A percentile compares a stretch with the other conserved stretches of the same genome.
phyloP scores from a whole-genome alignment of 2,888 invertebrate species.

The Folsomia candida region DNA sequence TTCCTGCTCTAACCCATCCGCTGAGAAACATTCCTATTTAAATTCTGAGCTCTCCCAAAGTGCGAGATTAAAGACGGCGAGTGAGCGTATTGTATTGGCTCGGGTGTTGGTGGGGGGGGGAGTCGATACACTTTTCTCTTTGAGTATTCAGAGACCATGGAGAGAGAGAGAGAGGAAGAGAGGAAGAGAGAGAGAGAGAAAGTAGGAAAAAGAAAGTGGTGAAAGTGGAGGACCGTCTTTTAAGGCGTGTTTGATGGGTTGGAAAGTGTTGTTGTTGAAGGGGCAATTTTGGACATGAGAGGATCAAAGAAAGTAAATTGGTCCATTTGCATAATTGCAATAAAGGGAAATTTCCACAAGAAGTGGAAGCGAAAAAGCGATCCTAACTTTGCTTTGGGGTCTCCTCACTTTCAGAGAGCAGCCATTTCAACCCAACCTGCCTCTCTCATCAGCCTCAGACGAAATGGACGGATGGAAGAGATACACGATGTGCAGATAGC shows the following conservation, averaged over 20 bases:
- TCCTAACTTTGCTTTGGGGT: too few species aligned
- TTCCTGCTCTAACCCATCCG: too few species aligned
- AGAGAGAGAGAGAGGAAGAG: background rate
- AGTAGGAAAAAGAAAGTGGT: background rate
- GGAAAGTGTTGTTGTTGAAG: constrained; percentile 3
- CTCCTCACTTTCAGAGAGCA: too few species aligned
- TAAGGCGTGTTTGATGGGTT: background rate
- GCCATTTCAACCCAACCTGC: too few species aligned
- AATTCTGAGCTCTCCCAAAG: background rate
- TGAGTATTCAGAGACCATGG: background rate
- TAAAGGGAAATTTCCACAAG: constrained; percentile 3
- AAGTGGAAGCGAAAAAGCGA: constrained; percentile 7
- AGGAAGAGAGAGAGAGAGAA: background rate
- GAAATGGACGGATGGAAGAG: too few species aligned
- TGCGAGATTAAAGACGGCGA: background rate
- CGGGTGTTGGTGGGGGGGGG: too few species aligned
- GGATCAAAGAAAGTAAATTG: constrained; percentile 12
- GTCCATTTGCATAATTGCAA: constrained; percentile 17
- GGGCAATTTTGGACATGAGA: constrained; percentile 5
- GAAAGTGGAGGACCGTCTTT: background rate
- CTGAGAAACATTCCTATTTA: background rate
- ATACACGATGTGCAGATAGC: too few species aligned
- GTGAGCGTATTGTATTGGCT: too few species aligned
- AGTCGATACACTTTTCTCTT: too few species aligned
- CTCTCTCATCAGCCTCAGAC: too few species aligned